These are phyloP conservation scores for Phocides pigmalion DNA, from an alignment of 1,140 invertebrate species.

Conservation along the genomic window DNA sequence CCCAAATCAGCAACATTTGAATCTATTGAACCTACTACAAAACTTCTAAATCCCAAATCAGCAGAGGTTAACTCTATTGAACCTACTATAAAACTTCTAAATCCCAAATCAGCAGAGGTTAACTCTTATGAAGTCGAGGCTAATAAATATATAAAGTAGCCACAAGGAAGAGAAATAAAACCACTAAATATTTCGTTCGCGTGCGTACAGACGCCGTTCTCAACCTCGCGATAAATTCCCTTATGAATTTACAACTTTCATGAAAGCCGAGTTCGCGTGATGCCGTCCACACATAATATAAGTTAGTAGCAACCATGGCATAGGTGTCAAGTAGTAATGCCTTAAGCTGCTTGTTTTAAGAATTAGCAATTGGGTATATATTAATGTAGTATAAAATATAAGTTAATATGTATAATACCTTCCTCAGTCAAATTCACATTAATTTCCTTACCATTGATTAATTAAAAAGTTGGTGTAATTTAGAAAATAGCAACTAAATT, in stretches of 20 bases:
- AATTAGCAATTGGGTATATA: too few relatives aligned
- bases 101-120: not conserved
- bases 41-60: too few relatives aligned
- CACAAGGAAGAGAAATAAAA: slow-evolving; percentile 25
- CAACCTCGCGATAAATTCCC: slow-evolving; percentile 39
- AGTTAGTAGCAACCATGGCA: slow-evolving; percentile 38
- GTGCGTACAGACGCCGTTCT: slow-evolving; percentile 38
- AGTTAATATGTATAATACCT: too few relatives aligned
- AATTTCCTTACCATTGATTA: too few relatives aligned
- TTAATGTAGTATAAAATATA: too few relatives aligned
- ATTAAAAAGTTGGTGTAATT: too few relatives aligned
- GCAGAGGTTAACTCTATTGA: too few relatives aligned
- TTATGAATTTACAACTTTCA: slow-evolving; percentile 50
- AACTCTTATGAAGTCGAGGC: not conserved
- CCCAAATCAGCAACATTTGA: too few relatives aligned
- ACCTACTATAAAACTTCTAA: not conserved
- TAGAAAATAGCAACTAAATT: too few relatives aligned
- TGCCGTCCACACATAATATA: slow-evolving; percentile 32
- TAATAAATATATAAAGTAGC: slow-evolving; percentile 4
- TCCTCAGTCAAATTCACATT: too few relatives aligned
- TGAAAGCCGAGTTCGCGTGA: slow-evolving; percentile 42
- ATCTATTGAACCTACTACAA: too few relatives aligned
- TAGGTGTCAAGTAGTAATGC: not conserved
- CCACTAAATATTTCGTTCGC: slow-evolving; percentile 38
- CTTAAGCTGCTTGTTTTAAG: not conserved